A percentile compares a stretch with the other conserved stretches of the same genome.
Conservation (phyloP, 2,113 vertebrate genomes). For the Benitochromis conjunctus region DNA sequence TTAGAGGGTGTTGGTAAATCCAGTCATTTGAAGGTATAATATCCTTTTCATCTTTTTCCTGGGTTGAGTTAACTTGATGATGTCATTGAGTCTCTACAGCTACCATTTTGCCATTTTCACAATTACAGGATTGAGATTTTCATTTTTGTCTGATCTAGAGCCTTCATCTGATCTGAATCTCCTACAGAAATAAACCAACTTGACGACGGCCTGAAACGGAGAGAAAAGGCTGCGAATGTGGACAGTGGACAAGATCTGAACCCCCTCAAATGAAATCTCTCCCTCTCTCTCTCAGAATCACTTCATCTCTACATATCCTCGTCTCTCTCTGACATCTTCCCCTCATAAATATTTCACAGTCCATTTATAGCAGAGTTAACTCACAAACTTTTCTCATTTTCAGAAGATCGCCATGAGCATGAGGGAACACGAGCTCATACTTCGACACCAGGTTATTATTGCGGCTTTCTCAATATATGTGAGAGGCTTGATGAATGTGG, state of each 20-base stretch:
- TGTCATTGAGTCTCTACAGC: neutral
- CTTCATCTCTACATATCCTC: neutral
- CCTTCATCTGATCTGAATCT: neutral
- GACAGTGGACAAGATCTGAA: neutral
- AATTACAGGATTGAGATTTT: neutral
- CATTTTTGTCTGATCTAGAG: neutral
- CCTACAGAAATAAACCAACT: neutral
- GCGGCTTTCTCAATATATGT: neutral
- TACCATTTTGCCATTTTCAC: neutral
- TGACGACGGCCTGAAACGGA: neutral
- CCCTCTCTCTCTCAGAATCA: neutral
- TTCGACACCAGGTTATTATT: neutral
- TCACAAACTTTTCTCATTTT: conserved; percentile 25
- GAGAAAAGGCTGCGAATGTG: neutral
- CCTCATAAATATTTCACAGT: conserved; percentile 20
- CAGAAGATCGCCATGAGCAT: neutral
- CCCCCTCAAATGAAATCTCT: neutral
- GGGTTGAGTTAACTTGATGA: too few relatives aligned
- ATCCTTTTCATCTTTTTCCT: too few relatives aligned
- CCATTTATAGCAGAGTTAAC: neutral
- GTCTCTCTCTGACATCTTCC: neutral
- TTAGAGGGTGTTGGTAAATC: too few relatives aligned
- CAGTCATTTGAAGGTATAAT: too few relatives aligned
- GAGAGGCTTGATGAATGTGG: neutral
- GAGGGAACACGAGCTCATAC: neutral